A percentile compares a stretch with the other conserved stretches of the same genome.
Conservation (phyloP, 2,888 invertebrate genomes). For the Himalopsyche japonica region DNA sequence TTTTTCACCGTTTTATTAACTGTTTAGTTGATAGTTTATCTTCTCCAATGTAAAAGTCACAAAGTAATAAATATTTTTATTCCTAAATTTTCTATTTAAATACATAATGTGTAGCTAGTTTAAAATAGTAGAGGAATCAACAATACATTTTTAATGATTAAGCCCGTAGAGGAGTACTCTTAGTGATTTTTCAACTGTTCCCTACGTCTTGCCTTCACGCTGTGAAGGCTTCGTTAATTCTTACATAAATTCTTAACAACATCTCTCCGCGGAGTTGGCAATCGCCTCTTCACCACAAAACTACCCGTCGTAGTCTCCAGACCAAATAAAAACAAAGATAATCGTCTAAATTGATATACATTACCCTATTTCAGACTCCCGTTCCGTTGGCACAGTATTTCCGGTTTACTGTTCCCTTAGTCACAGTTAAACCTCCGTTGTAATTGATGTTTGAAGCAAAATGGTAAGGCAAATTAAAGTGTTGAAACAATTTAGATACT, state of each 20-base stretch:
- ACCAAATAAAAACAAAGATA: conserved; percentile 36
- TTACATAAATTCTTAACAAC: conserved; percentile 19
- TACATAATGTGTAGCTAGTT: no score
- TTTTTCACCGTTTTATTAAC: no score
- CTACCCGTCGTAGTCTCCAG: neutral
- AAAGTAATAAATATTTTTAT: no score
- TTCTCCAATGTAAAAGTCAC: no score
- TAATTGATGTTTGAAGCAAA: conserved; percentile 28
- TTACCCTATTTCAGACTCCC: conserved; percentile 23
- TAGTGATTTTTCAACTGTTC: neutral
- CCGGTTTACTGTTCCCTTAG: neutral
- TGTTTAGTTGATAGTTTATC: no score
- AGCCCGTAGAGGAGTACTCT: neutral
- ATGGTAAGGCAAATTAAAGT: no score
- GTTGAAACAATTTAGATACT: no score
- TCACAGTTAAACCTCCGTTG: conserved; percentile 10
- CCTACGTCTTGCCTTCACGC: neutral
- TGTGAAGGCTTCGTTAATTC: conserved; percentile 16
- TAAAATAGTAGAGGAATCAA: no score
- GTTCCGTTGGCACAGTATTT: neutral
- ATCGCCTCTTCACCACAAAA: neutral
- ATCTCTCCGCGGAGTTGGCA: neutral
- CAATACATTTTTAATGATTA: neutral
- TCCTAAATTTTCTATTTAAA: no score
- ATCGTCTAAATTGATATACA: conserved; percentile 39